Evolutionary conservation across 2,888 invertebrate species (phyloP).

Genomic region (Lepeophtheirus nordmannii): DNA sequence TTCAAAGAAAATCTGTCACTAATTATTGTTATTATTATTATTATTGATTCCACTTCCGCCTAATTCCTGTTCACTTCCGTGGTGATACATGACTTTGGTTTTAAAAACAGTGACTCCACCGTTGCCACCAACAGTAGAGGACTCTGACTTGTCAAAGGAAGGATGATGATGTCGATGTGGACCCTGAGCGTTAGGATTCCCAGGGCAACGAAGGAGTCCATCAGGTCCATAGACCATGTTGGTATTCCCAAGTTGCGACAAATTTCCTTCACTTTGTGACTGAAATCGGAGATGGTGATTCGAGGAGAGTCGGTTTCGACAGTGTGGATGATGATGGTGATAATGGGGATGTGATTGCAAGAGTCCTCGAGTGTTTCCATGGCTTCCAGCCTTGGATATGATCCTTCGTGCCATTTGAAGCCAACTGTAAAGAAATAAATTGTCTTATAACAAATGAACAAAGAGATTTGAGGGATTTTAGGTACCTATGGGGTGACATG

Average conservation of each 20-base stretch:
- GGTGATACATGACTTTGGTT: slow-evolving; percentile 16
- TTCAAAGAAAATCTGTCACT: too few relatives aligned
- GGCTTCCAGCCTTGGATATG: slow-evolving; percentile 10
- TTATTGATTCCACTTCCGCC: neutral
- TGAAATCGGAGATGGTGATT: neutral
- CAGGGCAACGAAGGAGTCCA: neutral
- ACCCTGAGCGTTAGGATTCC: too few relatives aligned
- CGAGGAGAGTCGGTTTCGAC: neutral
- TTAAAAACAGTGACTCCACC: slow-evolving; percentile 11
- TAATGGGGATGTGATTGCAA: neutral
- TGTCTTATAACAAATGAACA: neutral
- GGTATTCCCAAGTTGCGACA: neutral
- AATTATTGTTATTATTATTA: neutral
- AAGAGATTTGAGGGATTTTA: neutral
- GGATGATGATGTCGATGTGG: too few relatives aligned
- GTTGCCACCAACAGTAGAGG: neutral
- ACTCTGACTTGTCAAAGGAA: too few relatives aligned
- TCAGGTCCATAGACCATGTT: neutral
- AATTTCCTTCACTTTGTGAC: neutral
- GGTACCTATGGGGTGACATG: slow-evolving; percentile 23
- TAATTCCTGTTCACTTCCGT: neutral
- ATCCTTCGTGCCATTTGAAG: slow-evolving; percentile 14
- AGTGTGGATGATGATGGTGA: slow-evolving; percentile 12
- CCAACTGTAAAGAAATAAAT: slow-evolving; percentile 9
- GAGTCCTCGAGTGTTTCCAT: neutral